Evolutionary conservation across 2,113 vertebrate genomes (phyloP), one percentile per base, ranked within the genome.

Genomic region (Eptesicus fuscus): DNA sequence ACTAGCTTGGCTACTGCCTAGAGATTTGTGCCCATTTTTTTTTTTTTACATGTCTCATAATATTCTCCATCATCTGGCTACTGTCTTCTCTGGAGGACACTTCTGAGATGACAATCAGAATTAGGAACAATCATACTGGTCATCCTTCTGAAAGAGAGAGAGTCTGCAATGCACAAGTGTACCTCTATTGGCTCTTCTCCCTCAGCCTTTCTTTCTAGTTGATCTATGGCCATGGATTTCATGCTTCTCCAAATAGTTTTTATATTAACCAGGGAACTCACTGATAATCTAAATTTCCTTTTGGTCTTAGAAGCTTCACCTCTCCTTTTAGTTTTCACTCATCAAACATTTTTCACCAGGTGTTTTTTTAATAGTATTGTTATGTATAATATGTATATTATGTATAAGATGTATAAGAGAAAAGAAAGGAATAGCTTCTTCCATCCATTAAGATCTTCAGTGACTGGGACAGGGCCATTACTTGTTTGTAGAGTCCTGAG

Each of bases 131-230:
- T 7, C 5, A 2, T 6, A 3, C 13, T 9, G 12, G 3, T 16
- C 13, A 51, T 42, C 30, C 32, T 32, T 22, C 70, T 49, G 32
- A 25, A 51, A 23, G 13, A 47, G 70, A 14, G 17, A 7, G 30
- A 17, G 13, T 25, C 65, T 37, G 11, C 47, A 47, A 0, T 4
- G 23, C 40, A 32, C 32, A 28, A 2, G 10, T 3, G 2, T 2
- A 0, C 23, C 47, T 67, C 12, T 0, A 4, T 0, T 0, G 3
- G 4, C 8, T 20, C 53, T 23, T 47, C 16, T 9, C 44, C 11
- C n/a, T 44, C 35, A 51, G 12, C 1, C 18, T 35, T 56, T 25
- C 71, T 67, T 59, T 42, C 42, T 23, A 53, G 8, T 18, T 44
- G 17, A 8, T 9, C 37, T 53, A 2, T 51, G 40, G 2, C 7